Conservation (phyloP, 1,140 invertebrate species). For the Holcopasites calliopsidis region DNA sequence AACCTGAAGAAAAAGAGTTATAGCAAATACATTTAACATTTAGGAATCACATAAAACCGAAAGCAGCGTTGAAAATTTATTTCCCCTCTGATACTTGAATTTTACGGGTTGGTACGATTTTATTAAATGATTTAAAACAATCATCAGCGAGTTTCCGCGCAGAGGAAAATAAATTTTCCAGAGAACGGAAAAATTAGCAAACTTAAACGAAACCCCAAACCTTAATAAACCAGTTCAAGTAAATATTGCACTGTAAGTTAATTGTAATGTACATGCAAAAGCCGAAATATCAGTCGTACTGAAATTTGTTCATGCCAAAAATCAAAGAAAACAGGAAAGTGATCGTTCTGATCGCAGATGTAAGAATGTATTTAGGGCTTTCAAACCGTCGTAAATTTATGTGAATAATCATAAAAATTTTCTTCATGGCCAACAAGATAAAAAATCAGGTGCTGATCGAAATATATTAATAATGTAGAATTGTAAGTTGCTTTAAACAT, state of each 20-base stretch:
- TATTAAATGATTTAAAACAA: no score
- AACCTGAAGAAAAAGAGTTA: slow-evolving; percentile 81
- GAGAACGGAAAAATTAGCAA: slow-evolving; percentile 46
- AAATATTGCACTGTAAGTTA: slow-evolving; percentile 19
- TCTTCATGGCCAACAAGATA: background rate
- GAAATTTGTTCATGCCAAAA: slow-evolving; percentile 14
- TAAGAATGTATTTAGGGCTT: background rate
- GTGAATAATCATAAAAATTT: background rate
- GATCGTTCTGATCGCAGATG: no score
- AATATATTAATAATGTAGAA: background rate
- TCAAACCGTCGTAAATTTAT: background rate
- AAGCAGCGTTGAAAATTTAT: slow-evolving; percentile 59
- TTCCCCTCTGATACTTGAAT: slow-evolving; percentile 40
- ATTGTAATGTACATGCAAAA: slow-evolving; percentile 38
- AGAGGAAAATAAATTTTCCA: slow-evolving; percentile 59
- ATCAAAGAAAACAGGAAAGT: slow-evolving; percentile 10
- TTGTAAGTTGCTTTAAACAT: background rate
- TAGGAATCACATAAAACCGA: slow-evolving; percentile 16
- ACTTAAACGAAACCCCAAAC: slow-evolving; percentile 51
- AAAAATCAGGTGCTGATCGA: background rate
- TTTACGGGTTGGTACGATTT: no score
- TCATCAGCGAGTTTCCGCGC: background rate
- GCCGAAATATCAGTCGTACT: background rate
- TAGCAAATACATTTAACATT: slow-evolving; percentile 35
- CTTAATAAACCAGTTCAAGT: slow-evolving; percentile 63